These are phyloP conservation scores for Chirona hameri DNA, from an alignment of 2,888 invertebrate species.

Conservation along the genomic window DNA sequence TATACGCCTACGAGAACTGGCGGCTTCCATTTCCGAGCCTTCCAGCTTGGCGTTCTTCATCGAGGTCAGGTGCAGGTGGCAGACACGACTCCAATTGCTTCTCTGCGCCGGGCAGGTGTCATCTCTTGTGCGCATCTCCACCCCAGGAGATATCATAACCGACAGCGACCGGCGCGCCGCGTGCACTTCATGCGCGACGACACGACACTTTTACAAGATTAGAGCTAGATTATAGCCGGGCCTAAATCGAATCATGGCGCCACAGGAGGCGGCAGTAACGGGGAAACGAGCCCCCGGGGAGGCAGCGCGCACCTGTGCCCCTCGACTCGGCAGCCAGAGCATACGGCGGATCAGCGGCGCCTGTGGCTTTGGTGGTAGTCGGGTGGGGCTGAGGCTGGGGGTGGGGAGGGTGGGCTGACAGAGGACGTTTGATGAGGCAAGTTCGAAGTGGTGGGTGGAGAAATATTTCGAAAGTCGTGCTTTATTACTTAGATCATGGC, in stretches of 20 bases:
- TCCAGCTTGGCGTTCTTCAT: too few species aligned
- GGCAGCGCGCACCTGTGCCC: background rate
- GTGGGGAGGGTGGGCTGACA: too few species aligned
- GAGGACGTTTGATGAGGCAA: too few species aligned
- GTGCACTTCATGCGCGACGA: background rate
- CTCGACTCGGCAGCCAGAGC: background rate
- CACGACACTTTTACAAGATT: conserved; percentile 1
- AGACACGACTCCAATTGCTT: background rate
- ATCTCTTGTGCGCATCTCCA: background rate
- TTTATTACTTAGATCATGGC: too few species aligned
- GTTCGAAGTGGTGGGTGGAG: too few species aligned
- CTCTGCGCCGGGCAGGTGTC: background rate
- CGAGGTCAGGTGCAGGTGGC: too few species aligned
- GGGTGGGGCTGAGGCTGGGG: too few species aligned
- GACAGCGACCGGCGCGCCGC: background rate
- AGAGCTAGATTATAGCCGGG: background rate
- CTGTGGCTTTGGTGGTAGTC: too few species aligned
- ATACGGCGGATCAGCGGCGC: too few species aligned
- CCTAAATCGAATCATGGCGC: background rate
- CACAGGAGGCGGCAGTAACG: background rate
- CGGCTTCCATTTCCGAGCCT: too few species aligned
- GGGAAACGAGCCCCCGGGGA: background rate
- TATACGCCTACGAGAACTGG: too few species aligned
- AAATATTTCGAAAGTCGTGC: too few species aligned
- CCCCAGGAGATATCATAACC: background rate